These are phyloP conservation scores for Menura novaehollandiae DNA, from an alignment of 2,113 vertebrate species.

Conservation along the genomic window DNA sequence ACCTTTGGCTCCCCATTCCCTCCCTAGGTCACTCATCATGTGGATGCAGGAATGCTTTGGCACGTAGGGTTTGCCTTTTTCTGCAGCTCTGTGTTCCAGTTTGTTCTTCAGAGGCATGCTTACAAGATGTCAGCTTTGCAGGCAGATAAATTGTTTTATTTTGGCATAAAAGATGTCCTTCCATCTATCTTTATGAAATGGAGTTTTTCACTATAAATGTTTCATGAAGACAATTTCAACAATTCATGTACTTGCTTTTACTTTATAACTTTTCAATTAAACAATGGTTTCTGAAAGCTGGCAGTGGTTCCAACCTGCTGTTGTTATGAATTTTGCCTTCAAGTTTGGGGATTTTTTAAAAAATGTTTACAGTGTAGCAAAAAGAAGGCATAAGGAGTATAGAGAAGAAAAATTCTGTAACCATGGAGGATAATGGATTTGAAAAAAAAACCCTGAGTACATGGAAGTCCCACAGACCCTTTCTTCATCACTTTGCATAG, in stretches of 20 bases:
- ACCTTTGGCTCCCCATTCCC: background rate
- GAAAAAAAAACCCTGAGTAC: background rate
- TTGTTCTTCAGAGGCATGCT: background rate
- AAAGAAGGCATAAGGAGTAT: background rate
- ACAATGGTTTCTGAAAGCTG: constrained; percentile 43
- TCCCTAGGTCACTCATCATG: background rate
- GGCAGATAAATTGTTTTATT: background rate
- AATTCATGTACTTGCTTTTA: constrained; percentile 44
- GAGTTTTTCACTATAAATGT: constrained; percentile 58
- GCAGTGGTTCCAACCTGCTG: background rate
- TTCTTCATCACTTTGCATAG: background rate
- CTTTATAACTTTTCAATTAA: constrained; percentile 65
- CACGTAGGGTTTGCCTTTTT: constrained; percentile 22
- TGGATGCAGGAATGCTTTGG: constrained; percentile 6
- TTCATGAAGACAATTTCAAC: constrained; percentile 65
- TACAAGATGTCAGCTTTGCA: constrained; percentile 2
- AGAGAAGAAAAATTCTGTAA: background rate
- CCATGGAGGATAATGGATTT: background rate
- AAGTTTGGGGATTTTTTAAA: background rate
- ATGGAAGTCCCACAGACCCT: background rate
- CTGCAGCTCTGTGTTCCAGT: background rate
- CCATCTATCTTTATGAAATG: constrained; percentile 8
- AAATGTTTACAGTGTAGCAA: background rate
- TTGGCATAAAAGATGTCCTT: constrained; percentile 46
- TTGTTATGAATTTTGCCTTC: constrained; percentile 28